Evolutionary conservation across 2,113 vertebrate species (phyloP).

Genomic region (Pluvianellus socialis): DNA sequence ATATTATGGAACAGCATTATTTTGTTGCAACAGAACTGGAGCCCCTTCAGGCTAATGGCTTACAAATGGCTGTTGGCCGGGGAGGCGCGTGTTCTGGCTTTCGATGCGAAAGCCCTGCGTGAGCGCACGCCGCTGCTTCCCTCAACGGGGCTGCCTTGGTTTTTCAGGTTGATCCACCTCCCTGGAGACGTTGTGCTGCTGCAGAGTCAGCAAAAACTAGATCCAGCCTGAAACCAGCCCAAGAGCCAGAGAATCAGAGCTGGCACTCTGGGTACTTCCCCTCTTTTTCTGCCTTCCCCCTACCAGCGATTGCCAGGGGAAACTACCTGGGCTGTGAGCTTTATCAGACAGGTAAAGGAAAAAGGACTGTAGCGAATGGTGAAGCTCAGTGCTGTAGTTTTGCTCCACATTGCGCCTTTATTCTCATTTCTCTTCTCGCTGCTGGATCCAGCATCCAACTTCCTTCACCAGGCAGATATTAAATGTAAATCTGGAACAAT

Average conservation of each 20-base stretch:
- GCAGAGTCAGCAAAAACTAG: not conserved
- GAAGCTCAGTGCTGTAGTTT: not conserved
- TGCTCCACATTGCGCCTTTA: not conserved
- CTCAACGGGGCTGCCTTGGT: not conserved
- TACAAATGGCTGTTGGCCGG: not conserved
- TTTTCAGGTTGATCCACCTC: not conserved
- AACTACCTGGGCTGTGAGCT: not conserved
- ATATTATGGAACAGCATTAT: accelerated
- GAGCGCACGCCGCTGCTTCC: not conserved
- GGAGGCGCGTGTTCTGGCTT: not conserved
- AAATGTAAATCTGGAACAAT: not conserved
- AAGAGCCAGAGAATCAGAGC: not conserved
- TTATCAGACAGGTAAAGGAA: not conserved
- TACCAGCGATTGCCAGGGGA: accelerated
- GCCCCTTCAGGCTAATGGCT: not conserved
- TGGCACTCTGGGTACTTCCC: not conserved
- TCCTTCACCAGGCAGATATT: not conserved
- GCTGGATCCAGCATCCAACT: not conserved
- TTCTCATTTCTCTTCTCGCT: not conserved
- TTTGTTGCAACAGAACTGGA: not conserved
- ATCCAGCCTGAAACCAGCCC: not conserved
- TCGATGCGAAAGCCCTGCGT: accelerated
- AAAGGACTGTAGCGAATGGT: not conserved
- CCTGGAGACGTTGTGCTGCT: not conserved
- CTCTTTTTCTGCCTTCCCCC: not conserved